Base-by-base conservation (phyloP, 2,797 vertebrate species). In the Nothura maculosa region DNA sequence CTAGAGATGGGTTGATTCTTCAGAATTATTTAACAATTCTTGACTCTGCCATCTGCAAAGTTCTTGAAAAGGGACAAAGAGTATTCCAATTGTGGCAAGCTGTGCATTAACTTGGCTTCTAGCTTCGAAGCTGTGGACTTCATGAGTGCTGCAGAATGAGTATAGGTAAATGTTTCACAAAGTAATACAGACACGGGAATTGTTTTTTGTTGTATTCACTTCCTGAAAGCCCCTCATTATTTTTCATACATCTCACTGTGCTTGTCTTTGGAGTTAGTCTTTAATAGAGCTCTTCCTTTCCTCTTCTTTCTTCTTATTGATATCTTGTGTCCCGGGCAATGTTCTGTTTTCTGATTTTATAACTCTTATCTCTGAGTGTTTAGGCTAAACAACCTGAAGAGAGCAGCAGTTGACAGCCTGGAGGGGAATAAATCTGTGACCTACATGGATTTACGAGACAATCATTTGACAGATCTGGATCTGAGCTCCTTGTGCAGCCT, bases 381-480 rank as follows among this genome's bases (percentile, higher is more conserved):
- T 95, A 99, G 99, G 92, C 96, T 99, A 97, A 99, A 99, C 73
- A 97, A 97, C 66, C 98, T 99, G 94, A 97, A 97, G 78, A 97
- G 95, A 64, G 94, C 98, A 85, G 97, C 97, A 94, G 97, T 96
- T 85, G 98, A 98, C 91, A 98, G 94, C 89, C 87, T 98, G 68
- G 98, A 99, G 91, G 97, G 98, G 32, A 98, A 99, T 94, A 99
- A 97, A 94, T 98, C 98, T 75, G 97, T 99, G 90, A 98, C 98
- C 28, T 98, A 98, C 81, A 88, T 99, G 97, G 99, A 99, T 97
- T 91, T 99, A 91, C 98, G 99, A 95, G 99, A 99, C 98, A 99
- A 99, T 97, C 96, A 96, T 40, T 97, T 99, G 90, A 97, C 97
- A 74, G 97, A 98, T 28, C 97, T 99, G 85, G 99, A 99, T 96